Conservation (phyloP, 2,113 vertebrate species). For the Periophthalmus modestus region DNA sequence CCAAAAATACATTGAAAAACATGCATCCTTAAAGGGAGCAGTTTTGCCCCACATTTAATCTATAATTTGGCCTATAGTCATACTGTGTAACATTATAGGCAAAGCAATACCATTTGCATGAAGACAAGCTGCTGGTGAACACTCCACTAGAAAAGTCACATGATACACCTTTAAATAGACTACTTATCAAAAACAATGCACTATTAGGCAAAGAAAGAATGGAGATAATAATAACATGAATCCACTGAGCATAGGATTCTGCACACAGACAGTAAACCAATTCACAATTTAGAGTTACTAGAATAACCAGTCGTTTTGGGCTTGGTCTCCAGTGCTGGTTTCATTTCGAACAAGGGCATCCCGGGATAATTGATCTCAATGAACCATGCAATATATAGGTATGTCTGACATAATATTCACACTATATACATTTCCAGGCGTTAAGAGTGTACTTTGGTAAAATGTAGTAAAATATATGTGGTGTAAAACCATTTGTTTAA, state of each 20-base stretch:
- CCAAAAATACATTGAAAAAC: no score
- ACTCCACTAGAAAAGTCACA: no score
- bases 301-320: constrained; percentile 6
- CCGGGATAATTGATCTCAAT: neutral
- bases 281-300: neutral
- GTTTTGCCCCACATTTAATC: no score
- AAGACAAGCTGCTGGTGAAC: no score
- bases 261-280: neutral
- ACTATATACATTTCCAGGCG: neutral
- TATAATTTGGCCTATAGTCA: no score
- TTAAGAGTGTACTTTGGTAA: neutral
- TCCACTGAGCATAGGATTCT: neutral
- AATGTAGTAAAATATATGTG: neutral
- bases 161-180: no score
- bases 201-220: no score
- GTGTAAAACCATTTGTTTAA: neutral
- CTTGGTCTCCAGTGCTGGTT: neutral
- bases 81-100: no score
- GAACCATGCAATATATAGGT: neutral
- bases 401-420: neutral
- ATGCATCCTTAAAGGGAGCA: no score
- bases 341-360: neutral
- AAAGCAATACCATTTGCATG: no score
- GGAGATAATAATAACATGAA: neutral
- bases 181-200: no score